A percentile compares a stretch with the other conserved stretches of the same genome.
phyloP scores from a whole-genome alignment of 2,113 vertebrate species.

The Sphaerodactylus townsendi region DNA sequence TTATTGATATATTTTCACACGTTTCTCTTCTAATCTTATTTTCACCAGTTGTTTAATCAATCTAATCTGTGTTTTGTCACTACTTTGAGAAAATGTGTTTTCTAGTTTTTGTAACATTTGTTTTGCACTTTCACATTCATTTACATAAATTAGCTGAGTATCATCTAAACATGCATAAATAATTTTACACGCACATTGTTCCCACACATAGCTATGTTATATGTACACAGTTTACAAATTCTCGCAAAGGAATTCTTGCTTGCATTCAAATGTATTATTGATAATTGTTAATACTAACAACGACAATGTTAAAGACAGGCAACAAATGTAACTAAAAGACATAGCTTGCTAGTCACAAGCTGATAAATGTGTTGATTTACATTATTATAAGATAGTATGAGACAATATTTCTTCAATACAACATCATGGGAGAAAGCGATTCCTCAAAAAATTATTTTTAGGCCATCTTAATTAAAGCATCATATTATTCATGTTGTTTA shows the following conservation, averaged over 20 bases:
- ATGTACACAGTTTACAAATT: slow-evolving; percentile 41
- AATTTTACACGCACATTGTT: background rate
- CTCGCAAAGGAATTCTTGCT: slow-evolving; percentile 1
- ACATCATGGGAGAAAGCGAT: slow-evolving; percentile 21
- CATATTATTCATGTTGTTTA: slow-evolving; percentile 25
- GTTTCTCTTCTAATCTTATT: too few relatives aligned
- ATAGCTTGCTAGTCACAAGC: slow-evolving; percentile 35
- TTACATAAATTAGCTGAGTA: too few relatives aligned
- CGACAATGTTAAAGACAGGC: slow-evolving; percentile 61
- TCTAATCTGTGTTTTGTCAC: too few relatives aligned
- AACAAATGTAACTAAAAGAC: slow-evolving; percentile 47
- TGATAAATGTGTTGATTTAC: slow-evolving; percentile 55
- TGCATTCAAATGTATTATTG: slow-evolving; percentile 51
- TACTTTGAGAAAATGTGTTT: too few relatives aligned
- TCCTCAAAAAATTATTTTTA: slow-evolving; percentile 31
- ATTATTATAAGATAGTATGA: slow-evolving; percentile 34
- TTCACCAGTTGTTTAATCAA: too few relatives aligned
- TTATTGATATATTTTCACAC: too few relatives aligned
- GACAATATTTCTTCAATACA: slow-evolving; percentile 34
- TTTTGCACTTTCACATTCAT: too few relatives aligned
- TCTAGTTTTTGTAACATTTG: too few relatives aligned
- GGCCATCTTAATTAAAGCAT: slow-evolving; percentile 22
- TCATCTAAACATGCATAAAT: too few relatives aligned
- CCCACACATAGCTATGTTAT: slow-evolving; percentile 45
- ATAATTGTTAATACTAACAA: slow-evolving; percentile 67